Evolutionary conservation across 2,888 invertebrate genomes (phyloP), one percentile per base, ranked within the genome.

Genomic region (Nymphalis polychloros): DNA sequence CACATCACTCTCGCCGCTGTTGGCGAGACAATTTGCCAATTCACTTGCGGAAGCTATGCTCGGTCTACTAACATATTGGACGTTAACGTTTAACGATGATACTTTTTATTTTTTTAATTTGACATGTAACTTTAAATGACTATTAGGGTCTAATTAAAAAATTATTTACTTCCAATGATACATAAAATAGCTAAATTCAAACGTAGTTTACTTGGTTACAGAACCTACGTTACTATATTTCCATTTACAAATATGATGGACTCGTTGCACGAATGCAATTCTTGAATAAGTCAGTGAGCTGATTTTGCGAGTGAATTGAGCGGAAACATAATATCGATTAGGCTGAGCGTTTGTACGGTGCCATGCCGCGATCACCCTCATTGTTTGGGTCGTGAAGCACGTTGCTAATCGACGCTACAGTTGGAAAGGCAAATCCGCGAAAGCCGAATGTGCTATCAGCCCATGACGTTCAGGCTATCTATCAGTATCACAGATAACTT

Each of bases 311-410:
- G 61, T 68, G 62, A 83, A 81, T 84, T 78, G 81, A 78, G 78
- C 79, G 79, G 81, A 82, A 82, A 80, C 79, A 80, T 80, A 73
- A 74, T 88, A 92, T 92, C 87, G 92, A 92, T 90, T 86, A 77
- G 23, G 77, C 74, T 79, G 79, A 81, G 82, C 79, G 80, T 76
- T 80, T 77, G 78, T 78, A 81, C 78, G 81, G 92, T 92, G 90
- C 91, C 92, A 90, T 84, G 82, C 87, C 79, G 91, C 86, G 90
- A 92, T 85, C 87, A 87, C 89, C 83, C 92, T 86, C 86, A 90
- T 90, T 92, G 91, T 91, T 91, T 91, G 89, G 84, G 83, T 84
- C 76, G 82, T 80, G 81, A 86, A 83, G 83, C 86, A 84, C 83
- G 90, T 89, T 89, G 89, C 89, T 84, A 89, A 86, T 87, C 80